These are phyloP conservation scores for Oriolus oriolus DNA, from an alignment of 2,113 vertebrate species.

Conservation along the genomic window DNA sequence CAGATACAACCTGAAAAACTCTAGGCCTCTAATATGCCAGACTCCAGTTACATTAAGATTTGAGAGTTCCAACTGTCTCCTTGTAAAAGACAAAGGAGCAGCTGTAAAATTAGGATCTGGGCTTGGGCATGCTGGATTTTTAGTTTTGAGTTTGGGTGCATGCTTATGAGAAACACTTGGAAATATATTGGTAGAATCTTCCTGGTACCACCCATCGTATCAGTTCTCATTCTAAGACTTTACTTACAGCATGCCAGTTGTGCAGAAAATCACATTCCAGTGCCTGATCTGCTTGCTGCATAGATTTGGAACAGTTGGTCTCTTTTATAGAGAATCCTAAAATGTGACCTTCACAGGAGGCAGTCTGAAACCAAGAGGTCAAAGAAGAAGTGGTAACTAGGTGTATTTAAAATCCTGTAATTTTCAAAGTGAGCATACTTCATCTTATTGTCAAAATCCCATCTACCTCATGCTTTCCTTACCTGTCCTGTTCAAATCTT, in stretches of 20 bases:
- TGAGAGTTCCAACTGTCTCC: not conserved
- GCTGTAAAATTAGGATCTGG: not conserved
- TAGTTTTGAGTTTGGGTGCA: not conserved
- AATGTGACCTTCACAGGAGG: not conserved
- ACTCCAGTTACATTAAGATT: not conserved
- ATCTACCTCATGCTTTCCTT: not conserved
- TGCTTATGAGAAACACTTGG: not conserved
- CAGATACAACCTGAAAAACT: not conserved
- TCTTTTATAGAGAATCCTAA: constrained; percentile 57
- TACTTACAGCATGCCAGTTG: constrained; percentile 20
- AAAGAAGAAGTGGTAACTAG: not conserved
- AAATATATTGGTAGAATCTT: not conserved
- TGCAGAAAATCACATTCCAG: constrained; percentile 35
- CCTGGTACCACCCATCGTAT: not conserved
- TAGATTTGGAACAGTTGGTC: not conserved
- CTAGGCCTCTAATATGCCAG: not conserved
- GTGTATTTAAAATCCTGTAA: not conserved
- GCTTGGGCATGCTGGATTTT: not conserved
- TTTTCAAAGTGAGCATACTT: not conserved
- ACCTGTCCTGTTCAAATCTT: not conserved
- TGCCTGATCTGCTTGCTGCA: not conserved
- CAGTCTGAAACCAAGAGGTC: constrained; percentile 34
- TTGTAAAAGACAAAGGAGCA: not conserved
- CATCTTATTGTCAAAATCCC: not conserved
- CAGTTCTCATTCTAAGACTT: not conserved